Percentiles rank a stretch among this genome's conserved stretches.
phyloP scores from a whole-genome alignment of 2,888 invertebrate genomes.

The Chymomyza fuscimana region DNA sequence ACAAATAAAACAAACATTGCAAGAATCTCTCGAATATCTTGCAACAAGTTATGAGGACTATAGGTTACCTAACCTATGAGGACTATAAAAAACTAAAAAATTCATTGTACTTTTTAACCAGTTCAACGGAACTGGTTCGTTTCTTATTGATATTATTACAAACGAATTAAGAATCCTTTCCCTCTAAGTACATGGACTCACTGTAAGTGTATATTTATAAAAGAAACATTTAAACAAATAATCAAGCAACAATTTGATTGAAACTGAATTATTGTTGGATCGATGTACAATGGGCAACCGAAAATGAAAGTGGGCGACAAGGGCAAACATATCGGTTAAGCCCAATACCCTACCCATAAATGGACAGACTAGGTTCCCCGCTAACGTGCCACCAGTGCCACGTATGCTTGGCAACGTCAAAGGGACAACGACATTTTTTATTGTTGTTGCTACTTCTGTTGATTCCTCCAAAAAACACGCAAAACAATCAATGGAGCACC shows the following conservation, averaged over 20 bases:
- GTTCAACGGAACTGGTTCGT: too few relatives aligned
- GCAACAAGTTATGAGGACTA: too few relatives aligned
- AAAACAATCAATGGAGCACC: background rate
- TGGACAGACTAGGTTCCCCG: constrained; percentile 26
- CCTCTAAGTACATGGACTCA: too few relatives aligned
- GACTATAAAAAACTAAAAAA: too few relatives aligned
- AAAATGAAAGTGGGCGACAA: constrained; percentile 59
- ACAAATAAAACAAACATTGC: too few relatives aligned
- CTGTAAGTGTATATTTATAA: background rate
- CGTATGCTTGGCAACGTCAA: background rate
- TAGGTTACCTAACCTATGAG: too few relatives aligned
- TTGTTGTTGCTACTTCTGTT: too few relatives aligned
- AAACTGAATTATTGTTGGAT: constrained; percentile 76
- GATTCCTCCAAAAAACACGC: background rate
- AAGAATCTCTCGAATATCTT: too few relatives aligned
- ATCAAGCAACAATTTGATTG: constrained; percentile 61
- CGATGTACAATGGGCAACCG: constrained; percentile 64
- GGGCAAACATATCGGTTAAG: constrained; percentile 23
- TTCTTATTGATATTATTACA: too few relatives aligned
- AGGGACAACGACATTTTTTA: background rate
- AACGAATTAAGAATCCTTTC: too few relatives aligned
- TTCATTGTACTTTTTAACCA: too few relatives aligned
- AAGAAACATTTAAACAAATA: constrained; percentile 39
- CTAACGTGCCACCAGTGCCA: constrained; percentile 49
- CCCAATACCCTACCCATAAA: constrained; percentile 23